Evolutionary conservation across 2,113 vertebrate genomes (phyloP), one percentile per base, ranked within the genome.

Genomic region (Leiothrix lutea): DNA sequence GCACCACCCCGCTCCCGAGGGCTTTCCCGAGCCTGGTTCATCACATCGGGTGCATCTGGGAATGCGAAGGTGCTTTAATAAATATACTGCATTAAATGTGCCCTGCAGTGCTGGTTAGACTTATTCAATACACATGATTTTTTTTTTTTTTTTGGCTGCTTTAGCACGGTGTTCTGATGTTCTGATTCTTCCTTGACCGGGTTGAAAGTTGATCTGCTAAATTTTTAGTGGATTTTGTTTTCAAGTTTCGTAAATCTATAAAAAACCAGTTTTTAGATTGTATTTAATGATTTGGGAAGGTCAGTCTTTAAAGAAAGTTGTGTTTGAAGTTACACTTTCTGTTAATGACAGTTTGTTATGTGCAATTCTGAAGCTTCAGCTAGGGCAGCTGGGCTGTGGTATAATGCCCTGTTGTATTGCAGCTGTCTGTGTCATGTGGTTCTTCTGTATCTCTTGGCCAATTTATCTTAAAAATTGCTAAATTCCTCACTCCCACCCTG

Each of bases 131-230:
- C 23, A 9, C 29, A 5, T 40, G 7, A 20, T 4, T 31, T 31
- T 31, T 12, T 12, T 54, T 54, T 21, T 53, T 53, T 53, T 19
- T 54, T 58, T 15, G 38, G 33, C 11, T 38, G 26, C 20, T 57
- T 36, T 56, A 1, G 4, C 22, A 1, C 0, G 0, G 33, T 0
- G 0, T 38, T 38, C 21, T n/a, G 7, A 8, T 11, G 0, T 50
- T 82, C 26, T 16, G 53, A 11, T 45, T 65, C 19, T 22, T 38
- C 45, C 57, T 25, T 21, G 36, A 1, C 12, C 14, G 17, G 4
- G 9, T 7, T 74, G 56, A 60, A 58, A 67, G 14, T 42, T 66
- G 69, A 2, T 70, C 58, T 1, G 4, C 35, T 14, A 11, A n/a
- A 24, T 40, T 73, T 56, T 61, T 12, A 47, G 25, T 35, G 40